phyloP scores from a whole-genome alignment of 2,888 invertebrate genomes.

The Mythimna albipuncta region DNA sequence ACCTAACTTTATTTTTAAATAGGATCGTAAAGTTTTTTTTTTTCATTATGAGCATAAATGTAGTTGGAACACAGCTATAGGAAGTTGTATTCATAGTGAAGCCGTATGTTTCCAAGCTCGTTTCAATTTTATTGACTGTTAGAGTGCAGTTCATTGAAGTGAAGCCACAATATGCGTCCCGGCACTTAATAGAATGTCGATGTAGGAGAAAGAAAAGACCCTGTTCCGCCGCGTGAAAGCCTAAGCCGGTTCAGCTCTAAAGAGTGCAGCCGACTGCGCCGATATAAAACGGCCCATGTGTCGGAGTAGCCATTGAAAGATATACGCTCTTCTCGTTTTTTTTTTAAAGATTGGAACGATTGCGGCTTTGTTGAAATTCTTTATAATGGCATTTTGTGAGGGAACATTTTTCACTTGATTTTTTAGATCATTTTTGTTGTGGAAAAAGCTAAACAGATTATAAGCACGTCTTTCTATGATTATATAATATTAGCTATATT shows the following conservation, averaged over 20 bases:
- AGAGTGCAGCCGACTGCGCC: slow-evolving; percentile 68
- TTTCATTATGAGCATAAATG: slow-evolving; percentile 10
- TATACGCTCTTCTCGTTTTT: slow-evolving; percentile 70
- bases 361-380: slow-evolving; percentile 55
- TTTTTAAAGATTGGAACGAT: slow-evolving; percentile 59
- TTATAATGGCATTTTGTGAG: slow-evolving; percentile 42
- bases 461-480: neutral
- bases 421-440: slow-evolving; percentile 6
- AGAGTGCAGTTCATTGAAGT: slow-evolving; percentile 72
- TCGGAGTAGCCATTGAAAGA: slow-evolving; percentile 74
- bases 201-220: slow-evolving; percentile 77
- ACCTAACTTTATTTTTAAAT: slow-evolving; percentile 9
- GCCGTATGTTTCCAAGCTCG: slow-evolving; percentile 44
- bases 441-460: neutral
- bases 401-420: slow-evolving; percentile 19
- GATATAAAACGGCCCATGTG: slow-evolving; percentile 72
- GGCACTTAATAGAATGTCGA: slow-evolving; percentile 78
- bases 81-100: slow-evolving; percentile 46
- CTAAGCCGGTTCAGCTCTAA: slow-evolving; percentile 76
- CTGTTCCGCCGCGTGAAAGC: slow-evolving; percentile 80
- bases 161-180: slow-evolving; percentile 72
- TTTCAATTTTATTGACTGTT: slow-evolving; percentile 70
- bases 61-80: slow-evolving; percentile 48
- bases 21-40: slow-evolving; percentile 9
- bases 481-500: neutral